A percentile compares a stretch with the other conserved stretches of the same genome.
Evolutionary conservation across 2,888 invertebrate genomes (phyloP).

Genomic region (Hyalella azteca): DNA sequence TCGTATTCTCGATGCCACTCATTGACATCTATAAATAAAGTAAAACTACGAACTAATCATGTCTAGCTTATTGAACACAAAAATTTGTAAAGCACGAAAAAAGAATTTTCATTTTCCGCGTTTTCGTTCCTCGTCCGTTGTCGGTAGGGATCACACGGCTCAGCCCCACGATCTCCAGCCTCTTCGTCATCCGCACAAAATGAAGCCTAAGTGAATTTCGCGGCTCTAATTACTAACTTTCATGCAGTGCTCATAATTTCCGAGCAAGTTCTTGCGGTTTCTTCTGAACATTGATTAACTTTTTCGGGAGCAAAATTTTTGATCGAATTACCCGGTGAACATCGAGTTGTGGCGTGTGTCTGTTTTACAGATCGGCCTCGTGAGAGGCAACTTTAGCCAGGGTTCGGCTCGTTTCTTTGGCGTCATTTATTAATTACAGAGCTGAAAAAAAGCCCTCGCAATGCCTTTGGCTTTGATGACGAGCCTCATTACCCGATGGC

Average conservation of each 20-base stretch:
- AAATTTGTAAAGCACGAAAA: too few species aligned
- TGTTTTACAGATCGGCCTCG: slow-evolving; percentile 13
- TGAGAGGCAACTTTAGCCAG: neutral
- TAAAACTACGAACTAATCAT: too few species aligned
- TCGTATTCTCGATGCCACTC: too few species aligned
- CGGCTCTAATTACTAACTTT: slow-evolving; percentile 17
- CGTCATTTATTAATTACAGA: slow-evolving; percentile 16
- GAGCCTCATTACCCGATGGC: slow-evolving; percentile 21
- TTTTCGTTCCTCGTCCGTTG: too few species aligned
- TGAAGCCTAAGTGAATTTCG: slow-evolving; percentile 11
- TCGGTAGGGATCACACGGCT: too few species aligned
- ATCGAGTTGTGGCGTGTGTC: slow-evolving; percentile 16
- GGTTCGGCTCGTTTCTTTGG: slow-evolving; percentile 12
- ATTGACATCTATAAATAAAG: too few species aligned
- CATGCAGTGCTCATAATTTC: slow-evolving; percentile 23
- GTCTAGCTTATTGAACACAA: too few species aligned
- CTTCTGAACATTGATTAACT: slow-evolving; percentile 34
- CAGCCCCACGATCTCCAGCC: too few species aligned
- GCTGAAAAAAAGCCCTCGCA: neutral
- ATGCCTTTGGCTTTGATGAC: slow-evolving; percentile 19
- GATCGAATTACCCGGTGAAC: slow-evolving; percentile 27
- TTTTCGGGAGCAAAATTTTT: slow-evolving; percentile 22
- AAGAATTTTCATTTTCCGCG: too few species aligned
- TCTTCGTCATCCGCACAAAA: neutral
- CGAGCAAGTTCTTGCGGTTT: slow-evolving; percentile 15